Percentiles rank a stretch among this genome's conserved stretches.
phyloP scores from a whole-genome alignment of 2,113 vertebrate species.

The Glaucidium brasilianum region DNA sequence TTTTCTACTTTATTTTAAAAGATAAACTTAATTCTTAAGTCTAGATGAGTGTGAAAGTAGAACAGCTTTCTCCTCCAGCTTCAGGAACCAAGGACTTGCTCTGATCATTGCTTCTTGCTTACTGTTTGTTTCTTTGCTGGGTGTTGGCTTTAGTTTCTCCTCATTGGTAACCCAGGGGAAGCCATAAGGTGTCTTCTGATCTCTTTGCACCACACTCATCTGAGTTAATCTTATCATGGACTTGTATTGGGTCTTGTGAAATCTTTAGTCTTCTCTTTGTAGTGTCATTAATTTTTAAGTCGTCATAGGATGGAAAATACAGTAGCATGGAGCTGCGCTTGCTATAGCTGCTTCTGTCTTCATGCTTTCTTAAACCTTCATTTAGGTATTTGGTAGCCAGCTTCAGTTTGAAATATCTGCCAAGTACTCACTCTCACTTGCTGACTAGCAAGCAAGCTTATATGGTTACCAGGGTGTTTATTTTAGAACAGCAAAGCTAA shows the following conservation, averaged over 20 bases:
- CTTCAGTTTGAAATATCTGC: not conserved
- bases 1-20: not conserved
- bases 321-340: not conserved
- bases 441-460: not conserved
- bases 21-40: not conserved
- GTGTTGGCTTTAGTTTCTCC: not conserved
- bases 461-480: not conserved
- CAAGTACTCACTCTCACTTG: not conserved
- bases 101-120: not conserved
- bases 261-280: not conserved
- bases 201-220: not conserved
- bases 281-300: not conserved
- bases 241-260: not conserved
- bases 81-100: not conserved
- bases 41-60: not conserved
- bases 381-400: not conserved
- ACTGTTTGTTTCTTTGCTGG: not conserved
- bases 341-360: not conserved
- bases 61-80: not conserved
- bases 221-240: not conserved
- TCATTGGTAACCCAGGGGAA: not conserved
- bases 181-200: not conserved
- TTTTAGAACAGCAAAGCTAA: not conserved
- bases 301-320: not conserved
- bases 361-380: not conserved